Base-by-base conservation (phyloP, 2,888 invertebrate species). In the Aspidapion aeneum region DNA sequence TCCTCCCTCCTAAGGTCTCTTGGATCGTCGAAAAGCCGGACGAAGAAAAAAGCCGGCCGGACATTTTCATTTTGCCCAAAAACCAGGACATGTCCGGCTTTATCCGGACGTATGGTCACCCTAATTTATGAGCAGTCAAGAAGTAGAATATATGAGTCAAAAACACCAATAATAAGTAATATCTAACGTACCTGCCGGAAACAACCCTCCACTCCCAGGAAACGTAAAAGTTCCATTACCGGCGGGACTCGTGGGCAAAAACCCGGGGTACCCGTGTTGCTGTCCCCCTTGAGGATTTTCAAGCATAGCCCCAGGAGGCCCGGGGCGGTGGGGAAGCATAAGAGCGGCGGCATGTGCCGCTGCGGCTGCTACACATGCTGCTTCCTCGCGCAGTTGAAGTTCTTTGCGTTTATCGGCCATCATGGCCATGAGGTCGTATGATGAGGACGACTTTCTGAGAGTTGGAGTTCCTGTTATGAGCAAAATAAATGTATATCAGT, bases 341-440 rank as follows among this genome's bases (percentile, higher is more conserved):
- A 74, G 17, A 81, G 86, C 63, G 83, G 76, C 76, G 1, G 80
- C 78, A 48, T 77, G 77, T 21, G 75, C 76, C 1, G 79, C 79
- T 1, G 81, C 68, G 12, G 64, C 66, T 18, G 66, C 80, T 5
- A 79, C 79, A 66, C 79, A 78, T 1, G 85, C 85, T 0, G 89
- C 90, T 54, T 89, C 90, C 74, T 90, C 90, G 18, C 90, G 81
- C 58, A 91, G 78, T 0, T 90, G 91, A 59, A 93, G 81, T 74
- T 93, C 93, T 77, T 93, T 93, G 63, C 92, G 83, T 76, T 93
- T 94, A 75, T 93, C 93, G 1, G 91, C 92, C 92, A 93, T 93
- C 89, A 93, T 92, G 50, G 93, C 93, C 86, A 93, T 91, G 70
- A 93, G 86, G 76, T 93, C 93, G 74, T 90, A 93, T 71, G 84